phyloP scores from a whole-genome alignment of 2,113 vertebrate genomes.

The Chelonoidis abingdonii region DNA sequence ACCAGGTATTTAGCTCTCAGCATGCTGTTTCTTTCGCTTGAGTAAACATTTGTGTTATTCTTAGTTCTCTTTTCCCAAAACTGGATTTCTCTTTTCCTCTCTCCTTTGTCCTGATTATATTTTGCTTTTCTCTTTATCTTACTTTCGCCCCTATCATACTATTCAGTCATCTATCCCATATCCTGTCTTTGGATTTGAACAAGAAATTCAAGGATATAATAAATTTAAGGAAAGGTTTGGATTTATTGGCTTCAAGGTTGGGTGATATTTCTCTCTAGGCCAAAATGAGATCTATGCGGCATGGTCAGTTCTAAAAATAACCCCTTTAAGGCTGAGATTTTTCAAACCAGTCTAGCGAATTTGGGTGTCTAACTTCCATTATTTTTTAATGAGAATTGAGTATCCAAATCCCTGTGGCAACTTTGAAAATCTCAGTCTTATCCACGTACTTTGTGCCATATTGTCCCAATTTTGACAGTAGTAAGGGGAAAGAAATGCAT shows the following conservation, averaged over 20 bases:
- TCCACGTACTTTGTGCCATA: rapidly evolving
- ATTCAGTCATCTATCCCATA: background rate
- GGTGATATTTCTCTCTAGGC: background rate
- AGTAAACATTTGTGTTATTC: background rate
- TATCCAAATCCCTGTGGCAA: background rate
- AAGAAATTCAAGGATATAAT: background rate
- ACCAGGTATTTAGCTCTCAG: background rate
- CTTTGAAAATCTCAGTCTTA: rapidly evolving
- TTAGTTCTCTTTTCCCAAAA: background rate
- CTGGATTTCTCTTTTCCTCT: background rate
- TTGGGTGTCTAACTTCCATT: background rate
- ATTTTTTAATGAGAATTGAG: background rate
- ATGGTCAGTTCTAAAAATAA: background rate
- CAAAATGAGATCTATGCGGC: background rate
- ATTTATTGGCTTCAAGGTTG: background rate
- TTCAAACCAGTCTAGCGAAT: background rate
- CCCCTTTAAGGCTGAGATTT: background rate
- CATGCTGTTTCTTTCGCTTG: slow-evolving; percentile 20
- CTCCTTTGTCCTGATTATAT: background rate
- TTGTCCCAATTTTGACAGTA: rapidly evolving
- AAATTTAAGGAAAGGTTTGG: background rate
- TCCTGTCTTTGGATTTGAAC: background rate
- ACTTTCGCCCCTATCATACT: background rate
- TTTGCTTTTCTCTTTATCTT: slow-evolving; percentile 36
- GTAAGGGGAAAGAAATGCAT: rapidly evolving